A percentile compares a stretch with the other conserved stretches of the same genome.
phyloP scores from a whole-genome alignment of 1,140 invertebrate species.

The Dendroctonus ponderosae region DNA sequence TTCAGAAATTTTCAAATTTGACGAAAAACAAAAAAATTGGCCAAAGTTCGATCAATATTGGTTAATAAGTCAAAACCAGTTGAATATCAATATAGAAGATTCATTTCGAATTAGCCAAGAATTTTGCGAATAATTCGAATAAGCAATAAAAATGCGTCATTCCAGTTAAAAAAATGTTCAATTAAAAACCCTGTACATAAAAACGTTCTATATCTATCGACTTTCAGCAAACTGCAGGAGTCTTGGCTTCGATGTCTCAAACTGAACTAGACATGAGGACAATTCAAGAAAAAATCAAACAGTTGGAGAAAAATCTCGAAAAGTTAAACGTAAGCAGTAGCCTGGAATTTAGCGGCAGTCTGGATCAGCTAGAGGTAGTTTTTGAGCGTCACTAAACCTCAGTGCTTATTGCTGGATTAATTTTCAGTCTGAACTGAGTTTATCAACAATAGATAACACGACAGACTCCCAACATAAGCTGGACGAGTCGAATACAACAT shows the following conservation, averaged over 20 bases:
- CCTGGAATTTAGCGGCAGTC: neutral
- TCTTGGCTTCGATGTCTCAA: conserved; percentile 32
- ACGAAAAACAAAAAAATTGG: too few relatives aligned
- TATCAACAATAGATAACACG: conserved; percentile 9
- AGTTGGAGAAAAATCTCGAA: conserved; percentile 36
- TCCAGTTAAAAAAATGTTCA: too few relatives aligned
- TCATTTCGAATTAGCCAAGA: too few relatives aligned
- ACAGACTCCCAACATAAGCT: conserved; percentile 14
- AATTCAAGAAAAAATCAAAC: conserved; percentile 37
- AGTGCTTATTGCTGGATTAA: neutral
- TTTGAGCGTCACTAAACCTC: neutral
- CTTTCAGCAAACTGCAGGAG: conserved; percentile 26
- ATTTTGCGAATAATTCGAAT: too few relatives aligned
- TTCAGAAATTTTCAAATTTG: too few relatives aligned
- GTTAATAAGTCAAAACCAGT: too few relatives aligned
- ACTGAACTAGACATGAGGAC: conserved; percentile 38
- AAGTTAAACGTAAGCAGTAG: conserved; percentile 24
- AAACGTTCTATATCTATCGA: too few relatives aligned
- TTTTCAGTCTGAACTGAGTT: conserved; percentile 19
- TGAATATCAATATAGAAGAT: too few relatives aligned
- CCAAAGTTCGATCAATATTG: too few relatives aligned
- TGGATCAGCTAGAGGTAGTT: conserved; percentile 8
- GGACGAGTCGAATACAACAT: conserved; percentile 10
- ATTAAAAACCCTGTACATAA: too few relatives aligned
- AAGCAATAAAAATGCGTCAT: too few relatives aligned